Conservation (phyloP, 2,113 vertebrate species). For the Cyphomyrus discorhynchus region DNA sequence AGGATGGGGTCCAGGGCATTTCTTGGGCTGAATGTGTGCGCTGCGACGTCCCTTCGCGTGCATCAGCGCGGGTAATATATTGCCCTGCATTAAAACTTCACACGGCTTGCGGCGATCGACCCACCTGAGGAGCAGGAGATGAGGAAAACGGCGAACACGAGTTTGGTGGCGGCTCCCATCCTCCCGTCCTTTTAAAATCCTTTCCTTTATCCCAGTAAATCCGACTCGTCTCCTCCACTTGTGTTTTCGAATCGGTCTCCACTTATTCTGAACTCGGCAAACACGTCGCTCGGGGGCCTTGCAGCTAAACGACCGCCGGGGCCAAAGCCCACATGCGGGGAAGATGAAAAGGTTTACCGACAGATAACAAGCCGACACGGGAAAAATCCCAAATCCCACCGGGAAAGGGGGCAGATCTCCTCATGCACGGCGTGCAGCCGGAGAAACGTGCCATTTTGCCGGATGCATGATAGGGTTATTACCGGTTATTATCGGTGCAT, state of each 20-base stretch:
- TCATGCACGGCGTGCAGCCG: slow-evolving; percentile 43
- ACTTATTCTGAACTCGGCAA: slow-evolving; percentile 3
- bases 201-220: slow-evolving; percentile 22
- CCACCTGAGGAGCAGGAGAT: slow-evolving; percentile 98
- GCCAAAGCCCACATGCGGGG: neutral
- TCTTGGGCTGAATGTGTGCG: neutral
- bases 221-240: neutral
- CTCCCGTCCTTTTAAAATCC: slow-evolving; percentile 58
- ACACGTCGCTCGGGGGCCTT: slow-evolving; percentile 6
- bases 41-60: neutral
- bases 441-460: slow-evolving; percentile 55
- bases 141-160: slow-evolving; percentile 96
- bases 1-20: neutral
- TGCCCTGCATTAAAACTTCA: neutral
- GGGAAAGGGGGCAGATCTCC: slow-evolving; percentile 26
- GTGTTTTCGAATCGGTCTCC: neutral
- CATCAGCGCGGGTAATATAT: neutral
- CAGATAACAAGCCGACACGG: slow-evolving; percentile 20
- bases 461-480: neutral
- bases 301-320: slow-evolving; percentile 9
- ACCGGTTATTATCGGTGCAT: neutral
- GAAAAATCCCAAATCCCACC: slow-evolving; percentile 28
- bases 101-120: slow-evolving; percentile 40
- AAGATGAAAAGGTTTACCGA: neutral
- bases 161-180: slow-evolving; percentile 97